These are phyloP conservation scores for Drosophila rufa DNA, from an alignment of 1,140 invertebrate species.

Conservation along the genomic window DNA sequence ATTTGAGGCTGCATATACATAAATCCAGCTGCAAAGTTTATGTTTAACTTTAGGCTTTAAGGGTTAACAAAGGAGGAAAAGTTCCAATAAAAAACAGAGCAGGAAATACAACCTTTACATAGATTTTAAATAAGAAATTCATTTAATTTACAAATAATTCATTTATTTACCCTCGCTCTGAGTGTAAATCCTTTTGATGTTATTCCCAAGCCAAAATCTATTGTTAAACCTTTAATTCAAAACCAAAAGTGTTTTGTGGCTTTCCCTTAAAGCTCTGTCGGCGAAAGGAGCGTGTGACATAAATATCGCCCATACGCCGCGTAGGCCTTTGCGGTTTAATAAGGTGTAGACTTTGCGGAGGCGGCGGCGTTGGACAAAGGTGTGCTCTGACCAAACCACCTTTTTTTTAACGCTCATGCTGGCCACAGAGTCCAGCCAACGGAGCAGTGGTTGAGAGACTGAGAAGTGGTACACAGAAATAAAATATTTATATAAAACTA, in stretches of 20 bases:
- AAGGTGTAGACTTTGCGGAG: constrained; percentile 26
- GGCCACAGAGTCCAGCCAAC: constrained; percentile 22
- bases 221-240: neutral
- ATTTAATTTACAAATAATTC: too few relatives aligned
- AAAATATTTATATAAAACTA: neutral
- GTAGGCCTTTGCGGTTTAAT: constrained; percentile 50
- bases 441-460: neutral
- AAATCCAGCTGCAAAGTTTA: constrained; percentile 20
- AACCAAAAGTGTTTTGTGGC: neutral
- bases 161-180: neutral
- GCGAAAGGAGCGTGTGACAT: constrained; percentile 2
- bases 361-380: constrained; percentile 27
- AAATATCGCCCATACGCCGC: constrained; percentile 63
- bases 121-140: too few relatives aligned
- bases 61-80: neutral
- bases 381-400: constrained; percentile 35
- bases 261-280: neutral
- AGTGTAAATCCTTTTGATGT: neutral
- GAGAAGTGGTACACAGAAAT: neutral
- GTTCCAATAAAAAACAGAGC: neutral
- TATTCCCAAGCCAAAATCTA: too few relatives aligned
- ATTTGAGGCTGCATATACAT: constrained; percentile 51
- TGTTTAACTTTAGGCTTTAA: constrained; percentile 59
- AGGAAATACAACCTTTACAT: neutral
- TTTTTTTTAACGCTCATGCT: constrained; percentile 64